phyloP scores from a whole-genome alignment of 2,797 vertebrate species.

The Chelmon rostratus region DNA sequence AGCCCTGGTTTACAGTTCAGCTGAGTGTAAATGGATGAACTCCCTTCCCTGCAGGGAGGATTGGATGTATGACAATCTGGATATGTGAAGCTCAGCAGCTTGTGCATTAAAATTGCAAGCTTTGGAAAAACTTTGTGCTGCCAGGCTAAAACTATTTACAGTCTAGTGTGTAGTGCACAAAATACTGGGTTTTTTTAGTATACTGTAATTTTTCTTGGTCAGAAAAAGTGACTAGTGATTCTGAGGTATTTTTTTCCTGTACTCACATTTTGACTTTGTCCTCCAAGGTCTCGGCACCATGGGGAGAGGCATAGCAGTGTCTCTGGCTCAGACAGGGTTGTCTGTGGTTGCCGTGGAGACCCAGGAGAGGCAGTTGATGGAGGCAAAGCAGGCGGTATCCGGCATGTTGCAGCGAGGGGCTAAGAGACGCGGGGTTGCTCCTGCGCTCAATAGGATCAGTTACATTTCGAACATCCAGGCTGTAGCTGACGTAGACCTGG shows the following conservation, averaged over 20 bases:
- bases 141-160: conserved; percentile 34
- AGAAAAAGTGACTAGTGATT: conserved; percentile 11
- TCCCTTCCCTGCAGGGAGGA: conserved; percentile 56
- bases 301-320: conserved; percentile 91
- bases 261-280: conserved; percentile 37
- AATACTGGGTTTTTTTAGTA: background rate
- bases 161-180: background rate
- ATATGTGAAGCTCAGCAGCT: conserved; percentile 70
- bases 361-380: conserved; percentile 85
- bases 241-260: background rate
- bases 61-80: conserved; percentile 63
- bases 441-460: conserved; percentile 66
- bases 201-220: background rate
- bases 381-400: conserved; percentile 83
- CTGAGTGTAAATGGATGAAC: conserved; percentile 57
- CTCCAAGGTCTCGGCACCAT: conserved; percentile 94
- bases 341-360: conserved; percentile 92
- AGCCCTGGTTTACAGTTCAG: conserved; percentile 53
- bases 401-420: conserved; percentile 87
- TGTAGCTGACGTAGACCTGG: conserved; percentile 86
- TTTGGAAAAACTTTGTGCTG: conserved; percentile 47
- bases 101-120: conserved; percentile 71
- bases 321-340: conserved; percentile 88
- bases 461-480: conserved; percentile 84
- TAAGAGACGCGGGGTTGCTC: conserved; percentile 77